A percentile compares a stretch with the other conserved stretches of the same genome.
These are phyloP conservation scores for Pimephales promelas DNA, from an alignment of 2,113 vertebrate genomes.

Conservation along the genomic window DNA sequence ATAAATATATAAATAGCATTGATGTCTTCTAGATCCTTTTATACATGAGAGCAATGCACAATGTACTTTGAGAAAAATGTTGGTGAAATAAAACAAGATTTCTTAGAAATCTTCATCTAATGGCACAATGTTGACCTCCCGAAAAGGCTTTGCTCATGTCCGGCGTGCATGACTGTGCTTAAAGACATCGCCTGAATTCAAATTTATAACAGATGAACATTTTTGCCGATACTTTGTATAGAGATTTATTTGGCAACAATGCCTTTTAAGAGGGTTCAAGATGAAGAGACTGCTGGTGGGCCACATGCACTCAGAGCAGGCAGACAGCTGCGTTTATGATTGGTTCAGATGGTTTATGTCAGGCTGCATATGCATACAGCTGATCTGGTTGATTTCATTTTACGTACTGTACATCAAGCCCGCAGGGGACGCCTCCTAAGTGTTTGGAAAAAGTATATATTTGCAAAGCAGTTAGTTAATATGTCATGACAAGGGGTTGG, in stretches of 20 bases:
- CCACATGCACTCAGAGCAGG: too few relatives aligned
- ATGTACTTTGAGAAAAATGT: background rate
- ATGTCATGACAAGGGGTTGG: background rate
- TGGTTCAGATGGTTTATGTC: background rate
- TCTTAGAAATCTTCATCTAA: background rate
- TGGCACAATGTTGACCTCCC: background rate
- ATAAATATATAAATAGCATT: background rate
- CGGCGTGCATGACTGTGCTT: background rate
- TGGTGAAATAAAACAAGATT: background rate
- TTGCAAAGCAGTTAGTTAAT: constrained; percentile 14
- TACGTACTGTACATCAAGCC: background rate
- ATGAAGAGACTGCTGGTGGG: background rate
- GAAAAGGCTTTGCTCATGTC: constrained; percentile 10
- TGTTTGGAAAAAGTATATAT: background rate
- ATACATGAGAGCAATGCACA: background rate
- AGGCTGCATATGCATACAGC: background rate
- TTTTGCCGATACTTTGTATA: background rate
- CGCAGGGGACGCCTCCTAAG: background rate
- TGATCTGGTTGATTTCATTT: background rate
- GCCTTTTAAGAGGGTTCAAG: background rate
- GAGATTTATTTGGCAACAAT: constrained; percentile 5
- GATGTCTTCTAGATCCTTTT: background rate
- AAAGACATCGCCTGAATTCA: background rate
- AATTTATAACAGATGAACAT: background rate
- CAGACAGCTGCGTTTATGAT: background rate